Percentiles rank a stretch among this genome's conserved stretches.
phyloP scores from a whole-genome alignment of 2,888 invertebrate species.

The Meiosimyza platycephala region DNA sequence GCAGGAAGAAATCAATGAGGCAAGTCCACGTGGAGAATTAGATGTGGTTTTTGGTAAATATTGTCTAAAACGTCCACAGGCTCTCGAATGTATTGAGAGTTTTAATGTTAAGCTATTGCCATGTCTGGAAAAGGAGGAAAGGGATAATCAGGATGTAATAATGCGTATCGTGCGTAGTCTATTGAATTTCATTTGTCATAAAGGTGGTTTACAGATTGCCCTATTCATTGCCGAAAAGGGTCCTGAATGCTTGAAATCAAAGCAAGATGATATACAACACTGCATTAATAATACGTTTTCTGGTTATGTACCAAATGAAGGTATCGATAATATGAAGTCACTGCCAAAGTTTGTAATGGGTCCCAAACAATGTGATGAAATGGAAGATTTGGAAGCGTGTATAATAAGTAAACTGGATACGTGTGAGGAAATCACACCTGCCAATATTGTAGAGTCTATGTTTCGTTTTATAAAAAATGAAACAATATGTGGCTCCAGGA shows the following conservation, averaged over 20 bases:
- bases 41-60: slow-evolving; percentile 81
- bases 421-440: slow-evolving; percentile 61
- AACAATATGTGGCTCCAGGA: slow-evolving; percentile 54
- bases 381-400: slow-evolving; percentile 57
- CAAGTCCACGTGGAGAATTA: slow-evolving; percentile 77
- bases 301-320: slow-evolving; percentile 68
- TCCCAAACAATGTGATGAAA: slow-evolving; percentile 66
- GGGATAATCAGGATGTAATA: slow-evolving; percentile 72
- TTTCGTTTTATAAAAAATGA: slow-evolving; percentile 63
- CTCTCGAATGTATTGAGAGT: slow-evolving; percentile 70
- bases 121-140: slow-evolving; percentile 75
- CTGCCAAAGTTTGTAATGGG: slow-evolving; percentile 74
- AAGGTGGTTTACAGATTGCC: slow-evolving; percentile 85
- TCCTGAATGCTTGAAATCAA: slow-evolving; percentile 76
- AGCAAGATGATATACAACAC: slow-evolving; percentile 71
- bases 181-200: slow-evolving; percentile 79
- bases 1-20: slow-evolving; percentile 75
- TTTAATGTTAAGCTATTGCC: slow-evolving; percentile 71
- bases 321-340: slow-evolving; percentile 65
- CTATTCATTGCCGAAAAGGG: slow-evolving; percentile 86
- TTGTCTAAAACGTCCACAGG: slow-evolving; percentile 71
- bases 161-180: slow-evolving; percentile 78
- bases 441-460: slow-evolving; percentile 64
- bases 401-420: slow-evolving; percentile 58
- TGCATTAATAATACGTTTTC: slow-evolving; percentile 76